Evolutionary conservation across 2,797 vertebrate species (phyloP).

Genomic region (Lepilemur septentrionalis): DNA sequence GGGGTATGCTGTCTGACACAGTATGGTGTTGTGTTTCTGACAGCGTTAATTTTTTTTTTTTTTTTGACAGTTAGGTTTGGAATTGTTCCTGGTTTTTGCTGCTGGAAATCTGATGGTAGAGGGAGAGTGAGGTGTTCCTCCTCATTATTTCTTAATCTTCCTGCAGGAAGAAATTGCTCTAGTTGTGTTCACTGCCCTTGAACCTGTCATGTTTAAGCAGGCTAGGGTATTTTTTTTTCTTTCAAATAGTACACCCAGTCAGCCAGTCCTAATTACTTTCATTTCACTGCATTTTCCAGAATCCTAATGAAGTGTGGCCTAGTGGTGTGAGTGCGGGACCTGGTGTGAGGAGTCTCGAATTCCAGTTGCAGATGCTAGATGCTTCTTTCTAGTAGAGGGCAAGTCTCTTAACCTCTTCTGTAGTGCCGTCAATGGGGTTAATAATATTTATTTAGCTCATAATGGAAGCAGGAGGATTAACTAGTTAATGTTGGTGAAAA

Average conservation of each 20-base stretch:
- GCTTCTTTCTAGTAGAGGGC: constrained; percentile 10
- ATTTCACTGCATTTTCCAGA: constrained; percentile 63
- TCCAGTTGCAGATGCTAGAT: constrained; percentile 2
- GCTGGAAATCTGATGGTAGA: constrained; percentile 28
- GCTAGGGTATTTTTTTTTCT: constrained; percentile 45
- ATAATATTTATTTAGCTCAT: constrained; percentile 55
- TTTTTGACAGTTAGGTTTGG: constrained; percentile 43
- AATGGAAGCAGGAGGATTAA: constrained; percentile 42
- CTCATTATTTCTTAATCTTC: constrained; percentile 70
- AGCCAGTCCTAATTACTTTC: constrained; percentile 62
- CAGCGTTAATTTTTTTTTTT: background rate
- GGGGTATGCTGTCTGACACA: background rate
- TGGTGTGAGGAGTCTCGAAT: constrained; percentile 28
- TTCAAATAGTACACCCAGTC: constrained; percentile 25
- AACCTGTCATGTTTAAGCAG: constrained; percentile 62
- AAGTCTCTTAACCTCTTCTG: constrained; percentile 30
- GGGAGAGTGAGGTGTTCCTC: background rate
- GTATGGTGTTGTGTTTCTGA: background rate
- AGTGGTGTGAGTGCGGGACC: constrained; percentile 26
- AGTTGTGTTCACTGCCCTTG: constrained; percentile 46
- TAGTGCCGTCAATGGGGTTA: background rate
- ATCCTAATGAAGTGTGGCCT: constrained; percentile 64
- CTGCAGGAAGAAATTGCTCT: constrained; percentile 50
- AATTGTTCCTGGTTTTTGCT: constrained; percentile 49
- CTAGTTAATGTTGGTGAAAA: constrained; percentile 50